Evolutionary conservation across 2,888 invertebrate species (phyloP), one percentile per base, ranked within the genome.

Genomic region (Pandemis cinnamomeana): DNA sequence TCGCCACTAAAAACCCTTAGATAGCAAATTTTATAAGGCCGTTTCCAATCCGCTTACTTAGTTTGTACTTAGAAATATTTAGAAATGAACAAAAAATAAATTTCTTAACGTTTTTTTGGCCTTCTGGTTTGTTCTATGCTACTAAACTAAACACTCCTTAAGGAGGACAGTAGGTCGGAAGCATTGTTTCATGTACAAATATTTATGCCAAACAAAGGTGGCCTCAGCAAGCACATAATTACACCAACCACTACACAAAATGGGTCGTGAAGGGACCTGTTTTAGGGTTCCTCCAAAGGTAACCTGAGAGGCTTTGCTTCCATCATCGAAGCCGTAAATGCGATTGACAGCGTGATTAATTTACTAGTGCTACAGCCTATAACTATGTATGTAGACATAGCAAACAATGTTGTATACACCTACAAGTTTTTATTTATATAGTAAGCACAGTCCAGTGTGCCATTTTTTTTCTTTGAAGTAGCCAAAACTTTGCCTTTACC

Each of bases 191-290:
- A 53, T 72, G 36, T 63, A 68, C 62, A 72, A 72, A 72, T 68
- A 72, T 72, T 72, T 72, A 72, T 55, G 46, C 53, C 53, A 55
- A 68, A 68, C 55, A 55, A 7, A 42, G 72, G 44, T 36, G 55
- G 68, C 63, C 41, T 61, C 53, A 46, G 51, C 27, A 62, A 72
- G 67, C 72, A 62, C 62, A 72, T 68, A 72, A 72, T 68, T 72
- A 72, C 55, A 55, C 68, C n/a, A 53, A 60, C 53, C 55, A 55
- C 68, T 63, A 62, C 61, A 72, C 42, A n/a, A 72, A 67, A 70
- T 70, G 27, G 70, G 51, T 62, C 62, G 36, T 36, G 42, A 55
- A 69, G 61, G 46, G 69, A 61, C 62, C 70, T 42, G 42, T 70
- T 62, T 70, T 61, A 51, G 62, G 69, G 55, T 42, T 69, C 48